Evolutionary conservation across 2,888 invertebrate species (phyloP).

Genomic region (Dicyrtomina minuta): DNA sequence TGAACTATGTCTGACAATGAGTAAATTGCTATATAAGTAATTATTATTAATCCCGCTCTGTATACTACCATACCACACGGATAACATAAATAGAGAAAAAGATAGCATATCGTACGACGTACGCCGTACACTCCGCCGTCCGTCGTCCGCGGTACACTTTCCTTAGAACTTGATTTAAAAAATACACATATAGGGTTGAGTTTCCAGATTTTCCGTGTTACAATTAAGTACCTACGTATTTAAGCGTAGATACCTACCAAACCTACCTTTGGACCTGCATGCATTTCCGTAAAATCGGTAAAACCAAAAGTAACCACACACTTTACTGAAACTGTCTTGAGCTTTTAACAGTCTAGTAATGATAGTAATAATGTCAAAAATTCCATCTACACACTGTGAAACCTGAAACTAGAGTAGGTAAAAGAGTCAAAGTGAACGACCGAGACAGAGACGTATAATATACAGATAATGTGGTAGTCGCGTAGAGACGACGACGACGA

Average conservation of each 20-base stretch:
- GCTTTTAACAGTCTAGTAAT: background rate
- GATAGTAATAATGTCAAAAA: conserved; percentile 24
- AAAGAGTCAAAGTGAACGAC: background rate
- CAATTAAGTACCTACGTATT: too few species aligned
- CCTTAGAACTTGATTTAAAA: background rate
- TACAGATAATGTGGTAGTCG: too few species aligned
- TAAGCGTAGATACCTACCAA: too few species aligned
- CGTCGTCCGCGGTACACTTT: background rate
- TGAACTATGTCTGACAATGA: conserved; percentile 5
- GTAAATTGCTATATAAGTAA: conserved; percentile 17
- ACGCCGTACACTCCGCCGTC: too few species aligned
- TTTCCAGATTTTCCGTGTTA: background rate
- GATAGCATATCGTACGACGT: too few species aligned
- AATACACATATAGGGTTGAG: background rate
- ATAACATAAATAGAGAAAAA: too few species aligned
- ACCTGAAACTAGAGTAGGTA: too few species aligned
- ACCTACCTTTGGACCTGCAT: too few species aligned
- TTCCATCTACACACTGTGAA: background rate
- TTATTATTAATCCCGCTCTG: background rate
- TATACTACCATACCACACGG: background rate
- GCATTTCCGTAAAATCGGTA: too few species aligned
- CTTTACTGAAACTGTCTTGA: background rate
- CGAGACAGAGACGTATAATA: background rate
- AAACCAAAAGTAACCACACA: too few species aligned
- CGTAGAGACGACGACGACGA: background rate